A percentile compares a stretch with the other conserved stretches of the same genome.
phyloP scores from a whole-genome alignment of 2,113 vertebrate species.

The Myiozetetes cayanensis region DNA sequence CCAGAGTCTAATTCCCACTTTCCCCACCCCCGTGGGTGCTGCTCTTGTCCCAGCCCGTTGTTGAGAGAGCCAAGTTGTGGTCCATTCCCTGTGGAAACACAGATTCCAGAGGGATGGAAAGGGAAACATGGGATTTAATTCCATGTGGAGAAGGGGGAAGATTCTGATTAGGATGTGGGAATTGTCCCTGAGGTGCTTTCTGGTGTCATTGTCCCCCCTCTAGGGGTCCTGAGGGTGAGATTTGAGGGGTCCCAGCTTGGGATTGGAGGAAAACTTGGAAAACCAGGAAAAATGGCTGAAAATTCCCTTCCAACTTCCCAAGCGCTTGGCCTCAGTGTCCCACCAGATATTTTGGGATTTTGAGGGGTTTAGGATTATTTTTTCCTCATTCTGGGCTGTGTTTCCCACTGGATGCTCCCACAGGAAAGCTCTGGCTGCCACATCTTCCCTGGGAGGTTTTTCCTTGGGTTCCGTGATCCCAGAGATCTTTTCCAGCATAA shows the following conservation, averaged over 20 bases:
- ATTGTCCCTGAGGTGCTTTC: neutral
- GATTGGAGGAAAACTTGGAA: neutral
- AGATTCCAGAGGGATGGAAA: neutral
- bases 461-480: neutral
- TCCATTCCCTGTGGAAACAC: neutral
- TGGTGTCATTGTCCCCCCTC: neutral
- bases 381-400: neutral
- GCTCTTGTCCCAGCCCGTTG: neutral
- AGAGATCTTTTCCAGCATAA: neutral
- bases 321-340: neutral
- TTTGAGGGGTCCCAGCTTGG: neutral
- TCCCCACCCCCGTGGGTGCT: neutral
- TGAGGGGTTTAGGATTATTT: neutral
- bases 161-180: neutral
- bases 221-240: too few species aligned
- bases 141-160: neutral
- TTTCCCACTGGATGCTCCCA: neutral
- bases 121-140: neutral
- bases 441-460: neutral
- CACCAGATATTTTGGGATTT: neutral
- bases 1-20: neutral
- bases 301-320: neutral
- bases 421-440: neutral
- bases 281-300: neutral
- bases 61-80: neutral